Conservation (phyloP, 2,888 invertebrate genomes). For the Chrysopilus asiliformis region DNA sequence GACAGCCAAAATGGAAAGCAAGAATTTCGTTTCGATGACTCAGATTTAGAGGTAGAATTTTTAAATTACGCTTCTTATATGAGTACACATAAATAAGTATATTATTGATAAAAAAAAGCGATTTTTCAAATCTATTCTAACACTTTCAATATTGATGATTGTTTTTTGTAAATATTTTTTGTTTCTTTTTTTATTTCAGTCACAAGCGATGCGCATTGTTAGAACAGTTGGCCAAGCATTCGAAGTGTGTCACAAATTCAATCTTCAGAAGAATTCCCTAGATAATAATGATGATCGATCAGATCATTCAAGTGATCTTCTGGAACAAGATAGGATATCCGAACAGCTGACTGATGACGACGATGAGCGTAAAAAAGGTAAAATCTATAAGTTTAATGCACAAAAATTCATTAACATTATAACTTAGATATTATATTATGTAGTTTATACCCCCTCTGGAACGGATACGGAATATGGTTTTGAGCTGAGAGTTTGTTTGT, state of each 20-base stretch:
- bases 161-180: not conserved
- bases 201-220: constrained; percentile 96
- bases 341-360: constrained; percentile 33
- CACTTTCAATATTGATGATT: not conserved
- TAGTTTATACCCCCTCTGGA: too few relatives aligned
- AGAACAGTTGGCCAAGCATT: constrained; percentile 98
- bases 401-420: too few relatives aligned
- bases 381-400: too few relatives aligned
- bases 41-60: constrained; percentile 18
- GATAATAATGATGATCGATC: constrained; percentile 36
- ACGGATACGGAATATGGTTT: too few relatives aligned
- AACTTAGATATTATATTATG: too few relatives aligned
- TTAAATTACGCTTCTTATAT: too few relatives aligned
- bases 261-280: constrained; percentile 44
- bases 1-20: too few relatives aligned
- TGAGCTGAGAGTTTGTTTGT: too few relatives aligned
- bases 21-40: too few relatives aligned
- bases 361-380: constrained; percentile 48
- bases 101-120: too few relatives aligned
- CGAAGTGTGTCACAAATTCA: constrained; percentile 96
- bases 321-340: constrained; percentile 33
- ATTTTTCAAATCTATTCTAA: too few relatives aligned
- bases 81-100: too few relatives aligned
- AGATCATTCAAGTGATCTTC: constrained; percentile 33
- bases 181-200: constrained; percentile 46